Evolutionary conservation across 1,140 invertebrate genomes (phyloP), one percentile per base, ranked within the genome.

Genomic region (Melitaea cinxia): DNA sequence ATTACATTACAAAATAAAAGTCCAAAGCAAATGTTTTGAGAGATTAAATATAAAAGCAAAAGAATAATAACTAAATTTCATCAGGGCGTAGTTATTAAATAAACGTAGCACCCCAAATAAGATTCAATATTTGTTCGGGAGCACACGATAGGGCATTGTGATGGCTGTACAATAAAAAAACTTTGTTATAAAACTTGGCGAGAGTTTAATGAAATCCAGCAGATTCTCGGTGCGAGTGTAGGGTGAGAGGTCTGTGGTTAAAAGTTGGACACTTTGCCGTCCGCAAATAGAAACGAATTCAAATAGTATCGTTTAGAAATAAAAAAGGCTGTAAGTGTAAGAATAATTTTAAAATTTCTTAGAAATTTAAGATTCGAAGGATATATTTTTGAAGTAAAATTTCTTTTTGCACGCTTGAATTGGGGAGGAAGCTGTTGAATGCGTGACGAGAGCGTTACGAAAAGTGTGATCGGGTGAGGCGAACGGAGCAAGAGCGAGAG

Each of bases 131-230:
- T 42, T 42, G 37, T 42, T 42, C 14, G n/a, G 3, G 37, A 17
- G 9, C 15, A 17, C 37, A 42, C 37, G 37, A 42, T 42, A 42
- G 17, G 37, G 37, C 37, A 42, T 42, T 42, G 39, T 33, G 37
- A n/a, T 9, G 37, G 24, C 55, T 19, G 24, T 10, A 42, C 39
- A 57, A 57, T 57, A 57, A 57, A 33, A n/a, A 57, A 57, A 59
- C 26, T 47, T 59, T 59, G 17, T 42, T 17, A 49, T 42, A 30
- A 49, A 59, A 49, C 15, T 59, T 59, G 24, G 42, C 0, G 23
- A 14, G 28, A 59, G 35, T 59, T 59, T 59, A 59, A 59, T 59
- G 56, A 59, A 59, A 59, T 49, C 42, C 56, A 30, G 37, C 26
- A 30, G 24, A 59, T 49, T 59, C 28, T 28, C 26, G 12, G 19